Evolutionary conservation across 2,797 vertebrate species (phyloP), one percentile per base, ranked within the genome.

Genomic region (Scomberomorus guttatus): DNA sequence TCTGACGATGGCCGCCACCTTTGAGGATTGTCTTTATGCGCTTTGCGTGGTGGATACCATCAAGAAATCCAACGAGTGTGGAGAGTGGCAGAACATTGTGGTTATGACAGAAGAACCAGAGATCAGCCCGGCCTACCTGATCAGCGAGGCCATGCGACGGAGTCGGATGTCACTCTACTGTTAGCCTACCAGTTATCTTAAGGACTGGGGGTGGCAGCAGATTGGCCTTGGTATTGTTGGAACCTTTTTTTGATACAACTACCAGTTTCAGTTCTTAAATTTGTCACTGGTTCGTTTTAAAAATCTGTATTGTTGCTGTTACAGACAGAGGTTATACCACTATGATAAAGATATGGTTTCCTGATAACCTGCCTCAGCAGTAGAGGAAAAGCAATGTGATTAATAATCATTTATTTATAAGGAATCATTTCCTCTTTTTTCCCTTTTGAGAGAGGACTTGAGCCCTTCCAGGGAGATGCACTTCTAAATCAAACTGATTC

Each of bases 81-180:
- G 98, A 11, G 98, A 99, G 91, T 99, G 98, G 98, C 98, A 99
- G 94, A 98, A 97, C 94, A 98, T 99, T 61, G 96, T 94, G 13
- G 95, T 99, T 72, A 99, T 99, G 98, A 99, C 96, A 0, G 98
- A 99, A 75, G 98, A 99, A 85, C 98, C 98, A 0, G 98, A 99
- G 84, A 88, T 99, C 85, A 99, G 97, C 92, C 98, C 97, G 0
- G 97, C 98, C 0, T 99, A 99, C 84, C 90, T 99, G 87, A 99
- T 99, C 93, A 99, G 98, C 0, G 98, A 99, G 95, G 98, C 98
- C 66, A 99, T 99, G 98, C 94, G 98, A 34, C 94, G 98, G 51
- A 99, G 98, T 90, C 93, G 98, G 87, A 97, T 99, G 97, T 99
- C 98, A 3, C 95, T 99, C 34, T 98, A 99, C 93, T 99, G 98